Evolutionary conservation across 2,888 invertebrate species (phyloP).

Genomic region (Mimumesa dahlbomi): DNA sequence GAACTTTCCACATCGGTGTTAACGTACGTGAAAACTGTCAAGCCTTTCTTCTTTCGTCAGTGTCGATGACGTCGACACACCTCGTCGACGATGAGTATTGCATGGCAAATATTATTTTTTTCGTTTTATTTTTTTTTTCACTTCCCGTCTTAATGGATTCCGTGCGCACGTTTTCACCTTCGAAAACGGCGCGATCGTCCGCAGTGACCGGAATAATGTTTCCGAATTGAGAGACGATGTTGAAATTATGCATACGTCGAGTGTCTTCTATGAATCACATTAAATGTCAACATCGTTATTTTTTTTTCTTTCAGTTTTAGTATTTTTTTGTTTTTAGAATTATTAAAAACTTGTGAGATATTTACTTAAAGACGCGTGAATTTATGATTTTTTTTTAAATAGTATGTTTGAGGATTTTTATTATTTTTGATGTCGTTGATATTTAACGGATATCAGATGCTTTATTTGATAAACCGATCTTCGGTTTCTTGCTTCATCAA

Average conservation of each 20-base stretch:
- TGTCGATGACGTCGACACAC: constrained; percentile 1
- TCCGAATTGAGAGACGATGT: neutral
- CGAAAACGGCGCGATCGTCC: neutral
- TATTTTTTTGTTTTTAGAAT: no score
- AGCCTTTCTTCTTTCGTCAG: constrained; percentile 4
- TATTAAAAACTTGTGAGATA: no score
- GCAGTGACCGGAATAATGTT: neutral
- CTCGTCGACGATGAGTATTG: neutral
- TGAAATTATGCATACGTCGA: no score
- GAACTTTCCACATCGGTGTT: constrained; percentile 9
- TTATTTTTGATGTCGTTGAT: neutral
- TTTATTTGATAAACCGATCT: neutral
- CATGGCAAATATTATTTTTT: constrained; percentile 26
- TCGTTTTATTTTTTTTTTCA: constrained; percentile 16
- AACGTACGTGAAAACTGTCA: no score
- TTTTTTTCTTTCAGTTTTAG: no score
- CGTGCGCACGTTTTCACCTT: constrained; percentile 16
- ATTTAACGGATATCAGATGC: neutral
- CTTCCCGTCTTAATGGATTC: constrained; percentile 13
- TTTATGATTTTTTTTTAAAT: no score
- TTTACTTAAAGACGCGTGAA: no score
- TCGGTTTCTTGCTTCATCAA: neutral
- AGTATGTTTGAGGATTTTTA: no score
- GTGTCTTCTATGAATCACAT: no score
- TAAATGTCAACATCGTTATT: no score